Evolutionary conservation across 1,140 invertebrate genomes (phyloP).

Genomic region (Conus betulinus): DNA sequence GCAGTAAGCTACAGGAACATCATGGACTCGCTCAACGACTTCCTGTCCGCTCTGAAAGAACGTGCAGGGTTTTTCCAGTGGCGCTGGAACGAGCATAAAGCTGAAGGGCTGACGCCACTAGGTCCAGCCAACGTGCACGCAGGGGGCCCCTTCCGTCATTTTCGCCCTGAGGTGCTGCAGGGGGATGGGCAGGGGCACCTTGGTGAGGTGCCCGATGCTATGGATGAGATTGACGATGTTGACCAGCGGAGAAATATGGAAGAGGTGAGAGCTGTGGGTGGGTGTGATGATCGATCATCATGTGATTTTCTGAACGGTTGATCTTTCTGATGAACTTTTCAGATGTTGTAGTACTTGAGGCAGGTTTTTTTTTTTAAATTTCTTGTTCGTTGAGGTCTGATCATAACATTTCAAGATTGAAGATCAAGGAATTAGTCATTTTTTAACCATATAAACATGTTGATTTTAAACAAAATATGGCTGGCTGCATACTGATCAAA

Average conservation of each 20-base stretch:
- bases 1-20: conserved; percentile 17
- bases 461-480: too few species aligned
- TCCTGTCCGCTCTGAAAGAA: background rate
- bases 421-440: too few species aligned
- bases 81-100: background rate
- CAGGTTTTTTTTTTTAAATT: too few species aligned
- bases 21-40: background rate
- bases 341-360: too few species aligned
- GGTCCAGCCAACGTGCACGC: background rate
- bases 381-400: too few species aligned
- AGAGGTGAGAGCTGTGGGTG: background rate
- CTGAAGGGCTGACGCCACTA: background rate
- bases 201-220: background rate
- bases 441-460: too few species aligned
- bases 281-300: background rate
- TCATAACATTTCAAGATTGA: too few species aligned
- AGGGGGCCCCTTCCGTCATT: background rate
- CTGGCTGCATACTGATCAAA: too few species aligned
- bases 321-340: background rate
- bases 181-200: background rate
- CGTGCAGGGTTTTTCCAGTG: conserved; percentile 11
- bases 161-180: background rate
- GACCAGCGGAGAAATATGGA: background rate
- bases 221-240: conserved; percentile 11
- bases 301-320: background rate